Evolutionary conservation across 2,888 invertebrate genomes (phyloP).

Genomic region (Diploptera punctata): DNA sequence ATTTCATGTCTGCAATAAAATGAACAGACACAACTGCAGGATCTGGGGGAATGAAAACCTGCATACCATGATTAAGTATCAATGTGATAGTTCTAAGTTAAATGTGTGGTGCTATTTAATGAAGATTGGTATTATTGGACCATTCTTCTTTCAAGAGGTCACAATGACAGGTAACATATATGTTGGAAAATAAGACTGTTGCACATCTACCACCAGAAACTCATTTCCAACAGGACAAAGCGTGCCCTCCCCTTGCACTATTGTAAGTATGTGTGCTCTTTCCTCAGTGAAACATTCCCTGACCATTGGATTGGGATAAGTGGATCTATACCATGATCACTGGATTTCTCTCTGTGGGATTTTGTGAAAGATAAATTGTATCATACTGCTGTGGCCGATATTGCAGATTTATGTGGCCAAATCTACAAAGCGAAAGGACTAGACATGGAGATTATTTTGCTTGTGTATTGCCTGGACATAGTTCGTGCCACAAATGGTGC

Average conservation of each 20-base stretch:
- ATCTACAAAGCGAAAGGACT: too few relatives aligned
- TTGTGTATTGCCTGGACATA: not conserved
- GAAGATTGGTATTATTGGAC: not conserved
- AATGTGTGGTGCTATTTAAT: not conserved
- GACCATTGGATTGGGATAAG: not conserved
- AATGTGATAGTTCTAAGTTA: not conserved
- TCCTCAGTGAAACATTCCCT: not conserved
- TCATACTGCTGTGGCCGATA: not conserved
- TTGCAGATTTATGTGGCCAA: not conserved
- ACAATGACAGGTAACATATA: not conserved
- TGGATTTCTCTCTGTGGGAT: not conserved
- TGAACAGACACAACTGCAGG: not conserved
- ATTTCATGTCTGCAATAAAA: not conserved
- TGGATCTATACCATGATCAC: not conserved
- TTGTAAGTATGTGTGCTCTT: too few relatives aligned
- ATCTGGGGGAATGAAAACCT: not conserved
- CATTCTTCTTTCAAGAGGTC: not conserved
- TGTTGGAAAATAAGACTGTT: not conserved
- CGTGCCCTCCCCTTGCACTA: not conserved
- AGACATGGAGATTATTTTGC: not conserved
- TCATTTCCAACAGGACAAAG: not conserved
- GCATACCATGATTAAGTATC: not conserved
- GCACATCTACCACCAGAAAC: not conserved
- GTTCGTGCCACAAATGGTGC: too few relatives aligned
- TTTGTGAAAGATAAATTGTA: not conserved